phyloP scores from a whole-genome alignment of 2,797 vertebrate genomes.

The Sebastes alutus region DNA sequence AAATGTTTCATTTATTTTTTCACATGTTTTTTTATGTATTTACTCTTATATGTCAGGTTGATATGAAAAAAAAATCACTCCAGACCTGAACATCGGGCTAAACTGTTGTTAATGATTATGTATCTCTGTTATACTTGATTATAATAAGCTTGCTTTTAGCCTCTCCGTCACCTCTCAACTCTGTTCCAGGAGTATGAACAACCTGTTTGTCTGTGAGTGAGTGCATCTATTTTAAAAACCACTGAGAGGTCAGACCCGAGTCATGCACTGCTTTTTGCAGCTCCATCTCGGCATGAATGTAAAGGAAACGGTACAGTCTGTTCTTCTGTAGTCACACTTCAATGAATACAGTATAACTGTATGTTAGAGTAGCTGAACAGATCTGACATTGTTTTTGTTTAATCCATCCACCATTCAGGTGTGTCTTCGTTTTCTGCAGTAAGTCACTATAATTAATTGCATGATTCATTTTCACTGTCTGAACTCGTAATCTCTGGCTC shows the following conservation, averaged over 20 bases:
- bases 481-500: slow-evolving; percentile 29
- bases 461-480: slow-evolving; percentile 43
- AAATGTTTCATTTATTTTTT: not conserved
- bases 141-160: slow-evolving; percentile 49
- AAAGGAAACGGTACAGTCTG: slow-evolving; percentile 20
- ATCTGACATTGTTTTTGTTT: slow-evolving; percentile 17
- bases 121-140: slow-evolving; percentile 19
- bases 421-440: slow-evolving; percentile 21
- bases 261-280: slow-evolving; percentile 33
- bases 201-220: slow-evolving; percentile 29
- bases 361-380: slow-evolving; percentile 23
- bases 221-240: slow-evolving; percentile 49
- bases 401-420: slow-evolving; percentile 25
- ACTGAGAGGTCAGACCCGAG: slow-evolving; percentile 45
- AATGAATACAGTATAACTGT: slow-evolving; percentile 8
- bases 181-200: slow-evolving; percentile 33
- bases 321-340: not conserved
- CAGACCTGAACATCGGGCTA: not conserved
- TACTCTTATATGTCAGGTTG: not conserved
- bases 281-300: slow-evolving; percentile 17
- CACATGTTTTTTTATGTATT: not conserved
- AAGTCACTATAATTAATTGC: slow-evolving; percentile 15
- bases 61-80: not conserved
- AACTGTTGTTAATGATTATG: slow-evolving; percentile 11
- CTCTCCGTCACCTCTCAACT: slow-evolving; percentile 46